phyloP scores from a whole-genome alignment of 2,113 vertebrate genomes.

The Gadus chalcogrammus region DNA sequence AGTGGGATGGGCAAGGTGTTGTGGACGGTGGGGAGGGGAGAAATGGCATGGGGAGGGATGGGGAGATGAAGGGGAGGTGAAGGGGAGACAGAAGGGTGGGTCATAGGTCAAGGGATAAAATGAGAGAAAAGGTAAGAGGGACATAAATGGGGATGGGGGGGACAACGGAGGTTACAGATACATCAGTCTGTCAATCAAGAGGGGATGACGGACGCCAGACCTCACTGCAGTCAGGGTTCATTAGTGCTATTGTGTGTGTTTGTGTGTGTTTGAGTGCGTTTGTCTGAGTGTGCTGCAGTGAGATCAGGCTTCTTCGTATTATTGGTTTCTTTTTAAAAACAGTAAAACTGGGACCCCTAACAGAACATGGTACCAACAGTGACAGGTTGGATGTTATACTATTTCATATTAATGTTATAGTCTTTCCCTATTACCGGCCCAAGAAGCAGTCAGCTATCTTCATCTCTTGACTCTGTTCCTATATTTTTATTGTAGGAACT shows the following conservation, averaged over 20 bases:
- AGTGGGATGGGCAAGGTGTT: background rate
- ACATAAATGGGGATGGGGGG: constrained; percentile 13
- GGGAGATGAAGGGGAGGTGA: constrained; percentile 5
- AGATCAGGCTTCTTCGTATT: constrained; percentile 48
- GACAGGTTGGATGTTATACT: background rate
- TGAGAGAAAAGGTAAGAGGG: background rate
- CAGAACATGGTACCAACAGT: constrained; percentile 45
- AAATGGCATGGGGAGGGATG: constrained; percentile 21
- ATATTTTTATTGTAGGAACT: too few species aligned
- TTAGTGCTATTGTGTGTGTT: constrained; percentile 6
- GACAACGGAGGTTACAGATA: constrained; percentile 65
- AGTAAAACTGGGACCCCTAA: constrained; percentile 21
- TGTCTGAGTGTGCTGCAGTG: constrained; percentile 46
- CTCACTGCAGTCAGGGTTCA: constrained; percentile 60
- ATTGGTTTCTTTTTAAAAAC: constrained; percentile 16
- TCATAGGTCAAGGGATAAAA: too few species aligned
- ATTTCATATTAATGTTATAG: too few species aligned
- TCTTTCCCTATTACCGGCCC: background rate
- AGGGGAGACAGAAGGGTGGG: constrained; percentile 14
- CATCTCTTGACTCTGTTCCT: too few species aligned
- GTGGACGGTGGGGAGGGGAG: background rate
- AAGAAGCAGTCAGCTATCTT: too few species aligned
- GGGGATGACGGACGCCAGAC: constrained; percentile 70
- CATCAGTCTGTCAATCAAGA: constrained; percentile 68
- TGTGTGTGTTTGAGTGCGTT: constrained; percentile 1